These are phyloP conservation scores for Pseudomyrmex concolor DNA, from an alignment of 1,140 invertebrate genomes.

Conservation along the genomic window DNA sequence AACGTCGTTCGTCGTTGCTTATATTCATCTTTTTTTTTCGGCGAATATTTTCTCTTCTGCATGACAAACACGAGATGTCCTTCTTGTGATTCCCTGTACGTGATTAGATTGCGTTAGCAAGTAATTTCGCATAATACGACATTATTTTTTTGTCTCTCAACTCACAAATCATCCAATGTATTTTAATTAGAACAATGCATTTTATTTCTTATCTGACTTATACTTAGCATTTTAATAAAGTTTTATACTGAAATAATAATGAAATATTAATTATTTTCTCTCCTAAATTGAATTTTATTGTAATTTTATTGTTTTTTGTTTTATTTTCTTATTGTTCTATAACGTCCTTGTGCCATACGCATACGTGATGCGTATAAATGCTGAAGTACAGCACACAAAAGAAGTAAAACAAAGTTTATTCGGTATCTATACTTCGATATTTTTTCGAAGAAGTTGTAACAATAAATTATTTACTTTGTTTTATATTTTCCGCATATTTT, in stretches of 20 bases:
- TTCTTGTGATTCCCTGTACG: slow-evolving; percentile 7
- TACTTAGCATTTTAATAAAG: slow-evolving; percentile 19
- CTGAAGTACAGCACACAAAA: no score
- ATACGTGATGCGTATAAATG: no score
- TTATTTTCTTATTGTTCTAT: not conserved
- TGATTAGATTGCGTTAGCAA: slow-evolving; percentile 27
- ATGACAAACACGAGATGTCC: slow-evolving; percentile 23
- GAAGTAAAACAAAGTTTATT: no score
- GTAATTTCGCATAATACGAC: not conserved
- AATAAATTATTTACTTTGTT: no score
- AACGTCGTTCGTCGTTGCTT: not conserved
- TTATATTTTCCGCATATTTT: no score
- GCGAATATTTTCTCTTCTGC: slow-evolving; percentile 3
- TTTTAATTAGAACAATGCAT: not conserved
- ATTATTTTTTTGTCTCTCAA: slow-evolving; percentile 21
- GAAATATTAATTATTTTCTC: not conserved
- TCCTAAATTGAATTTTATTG: not conserved
- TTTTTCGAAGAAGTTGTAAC: no score
- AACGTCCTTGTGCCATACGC: no score
- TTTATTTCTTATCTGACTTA: not conserved
- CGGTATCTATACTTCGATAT: no score
- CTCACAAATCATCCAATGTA: not conserved
- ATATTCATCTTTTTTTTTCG: not conserved
- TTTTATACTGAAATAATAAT: slow-evolving; percentile 8
- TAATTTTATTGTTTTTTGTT: not conserved